Evolutionary conservation across 2,888 invertebrate genomes (phyloP), one percentile per base, ranked within the genome.

Genomic region (Drosophila kokeensis): DNA sequence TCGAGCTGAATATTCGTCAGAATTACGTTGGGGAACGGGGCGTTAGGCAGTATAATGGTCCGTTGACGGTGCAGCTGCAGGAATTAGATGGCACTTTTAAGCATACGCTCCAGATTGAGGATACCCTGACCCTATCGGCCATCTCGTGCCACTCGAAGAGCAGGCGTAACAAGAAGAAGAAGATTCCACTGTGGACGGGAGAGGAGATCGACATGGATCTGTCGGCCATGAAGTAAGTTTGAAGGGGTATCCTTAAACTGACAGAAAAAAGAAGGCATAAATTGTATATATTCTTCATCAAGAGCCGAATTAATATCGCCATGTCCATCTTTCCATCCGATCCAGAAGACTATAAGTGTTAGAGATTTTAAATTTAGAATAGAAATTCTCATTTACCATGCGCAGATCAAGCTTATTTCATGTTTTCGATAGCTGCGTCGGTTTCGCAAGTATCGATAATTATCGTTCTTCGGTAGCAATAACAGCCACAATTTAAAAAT

Each of bases 191-290:
- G 2, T 98, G 98, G 91, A 99, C 99, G 0, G 99, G 99, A 0
- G 99, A 99, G 92, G 99, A 99, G 94, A 99, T 99, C 2, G 99
- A 99, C 91, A 99, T 99, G 99, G 99, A 99, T 94, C 94, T 99
- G 4, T 97, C 97, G 74, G 97, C 98, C 73, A 98, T 99, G 98
- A 99, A 99, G 98, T 98, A 93, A 32, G 32, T 32, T 32, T 32
- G 32, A 32, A 0, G 11, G 32, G 32, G 4, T 32, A 32, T 32
- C 10, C 10, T 11, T 32, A 32, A 32, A 32, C 11, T 32, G 10
- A 11, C 32, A 32, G 10, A 32, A 4, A 32, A 32, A 10, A 32
- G 32, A 32, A 32, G 32, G 10, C 32, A 11, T 32, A 32, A 32
- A 32, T 32, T 32, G 4, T 38, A 38, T 18, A 18, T 36, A 15